Conservation (phyloP, 53 echinoderm and acorn worm genomes). For the Paelopatides confundens region DNA sequence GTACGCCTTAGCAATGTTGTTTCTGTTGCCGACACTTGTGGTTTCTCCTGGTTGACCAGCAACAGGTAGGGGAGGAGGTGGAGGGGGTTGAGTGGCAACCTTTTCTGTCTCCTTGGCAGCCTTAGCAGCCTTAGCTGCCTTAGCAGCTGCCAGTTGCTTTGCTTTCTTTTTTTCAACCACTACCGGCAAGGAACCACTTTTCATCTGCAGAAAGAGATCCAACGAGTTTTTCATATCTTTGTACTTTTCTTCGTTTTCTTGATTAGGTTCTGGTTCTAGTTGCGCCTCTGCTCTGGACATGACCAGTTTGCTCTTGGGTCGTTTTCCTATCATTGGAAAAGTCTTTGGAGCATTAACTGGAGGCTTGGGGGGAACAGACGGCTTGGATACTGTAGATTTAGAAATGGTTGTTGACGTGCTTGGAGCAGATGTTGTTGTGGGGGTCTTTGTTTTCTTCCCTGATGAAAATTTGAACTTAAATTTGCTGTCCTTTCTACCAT, state of each 20-base stretch:
- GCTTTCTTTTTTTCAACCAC: conserved; percentile 18
- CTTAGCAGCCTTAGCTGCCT: not conserved
- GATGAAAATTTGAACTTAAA: conserved; percentile 18
- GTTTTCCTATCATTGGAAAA: conserved; percentile 44
- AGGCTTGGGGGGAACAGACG: not conserved
- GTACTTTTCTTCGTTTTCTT: conserved; percentile 18
- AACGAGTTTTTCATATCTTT: conserved; percentile 39
- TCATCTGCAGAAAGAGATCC: conserved; percentile 35
- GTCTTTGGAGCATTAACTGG: not conserved
- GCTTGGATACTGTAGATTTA: not conserved
- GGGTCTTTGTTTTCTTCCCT: conserved; percentile 17
- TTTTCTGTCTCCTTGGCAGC: not conserved
- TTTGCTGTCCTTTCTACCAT: conserved; percentile 6
- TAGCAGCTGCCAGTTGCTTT: not conserved
- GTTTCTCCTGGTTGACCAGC: not conserved
- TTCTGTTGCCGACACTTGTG: not conserved
- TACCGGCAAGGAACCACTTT: conserved; percentile 25
- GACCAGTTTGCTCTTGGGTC: conserved; percentile 31
- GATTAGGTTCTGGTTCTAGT: conserved; percentile 7
- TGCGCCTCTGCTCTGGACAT: not conserved
- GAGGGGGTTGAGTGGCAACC: not conserved
- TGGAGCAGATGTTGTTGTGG: not conserved
- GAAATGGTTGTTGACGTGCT: conserved; percentile 18
- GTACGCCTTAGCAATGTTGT: conserved; percentile 9
- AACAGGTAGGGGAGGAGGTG: not conserved